Evolutionary conservation across 1,140 invertebrate species (phyloP).

Genomic region (Euborellia annulipes): DNA sequence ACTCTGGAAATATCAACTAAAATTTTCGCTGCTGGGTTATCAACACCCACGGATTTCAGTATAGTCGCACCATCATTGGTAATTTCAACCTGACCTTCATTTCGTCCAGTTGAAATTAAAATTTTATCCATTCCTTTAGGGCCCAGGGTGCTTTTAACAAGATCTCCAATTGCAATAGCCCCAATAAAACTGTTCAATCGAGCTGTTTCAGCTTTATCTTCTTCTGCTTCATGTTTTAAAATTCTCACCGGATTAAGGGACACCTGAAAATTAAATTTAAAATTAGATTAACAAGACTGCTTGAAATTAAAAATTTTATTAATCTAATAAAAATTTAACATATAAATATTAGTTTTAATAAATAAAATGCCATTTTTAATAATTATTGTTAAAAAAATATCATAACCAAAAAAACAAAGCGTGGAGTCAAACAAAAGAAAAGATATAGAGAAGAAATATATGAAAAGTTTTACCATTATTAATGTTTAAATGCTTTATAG

Average conservation of each 20-base stretch:
- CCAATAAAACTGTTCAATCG: slow-evolving; percentile 94
- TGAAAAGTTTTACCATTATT: no score
- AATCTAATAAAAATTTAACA: no score
- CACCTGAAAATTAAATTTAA: slow-evolving; percentile 42
- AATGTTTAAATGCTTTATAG: no score
- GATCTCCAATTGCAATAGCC: slow-evolving; percentile 94
- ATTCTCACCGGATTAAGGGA: slow-evolving; percentile 88
- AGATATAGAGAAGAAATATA: no score
- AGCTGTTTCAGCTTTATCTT: slow-evolving; percentile 93
- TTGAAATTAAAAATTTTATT: no score
- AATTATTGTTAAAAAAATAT: no score
- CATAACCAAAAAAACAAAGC: no score
- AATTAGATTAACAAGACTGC: no score
- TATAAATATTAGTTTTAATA: no score
- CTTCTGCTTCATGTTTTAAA: slow-evolving; percentile 87
- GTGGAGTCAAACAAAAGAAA: no score
- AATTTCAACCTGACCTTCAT: slow-evolving; percentile 74
- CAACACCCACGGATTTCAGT: slow-evolving; percentile 88
- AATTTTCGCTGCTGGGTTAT: slow-evolving; percentile 98
- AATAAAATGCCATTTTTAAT: no score
- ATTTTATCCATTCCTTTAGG: slow-evolving; percentile 99
- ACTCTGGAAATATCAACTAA: slow-evolving; percentile 96
- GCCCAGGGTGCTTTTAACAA: slow-evolving; percentile 95
- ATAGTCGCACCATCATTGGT: slow-evolving; percentile 99
- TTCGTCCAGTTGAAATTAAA: slow-evolving; percentile 67